A percentile compares a stretch with the other conserved stretches of the same genome.
Evolutionary conservation across 1,140 invertebrate species (phyloP).

Genomic region (Brachionus rotundiformis): DNA sequence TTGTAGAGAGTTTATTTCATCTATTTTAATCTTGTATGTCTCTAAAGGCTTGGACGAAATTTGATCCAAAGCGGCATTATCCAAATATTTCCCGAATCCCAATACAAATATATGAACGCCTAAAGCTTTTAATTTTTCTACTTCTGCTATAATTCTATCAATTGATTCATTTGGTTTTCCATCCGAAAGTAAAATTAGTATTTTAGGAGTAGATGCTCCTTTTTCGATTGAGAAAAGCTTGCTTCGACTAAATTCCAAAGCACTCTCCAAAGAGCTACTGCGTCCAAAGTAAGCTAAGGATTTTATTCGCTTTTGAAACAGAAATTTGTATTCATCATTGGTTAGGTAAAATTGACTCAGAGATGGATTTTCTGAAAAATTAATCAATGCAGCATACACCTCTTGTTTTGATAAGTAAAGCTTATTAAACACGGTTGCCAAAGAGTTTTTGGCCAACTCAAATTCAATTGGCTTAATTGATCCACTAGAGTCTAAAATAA

Average conservation of each 20-base stretch:
- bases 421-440: background rate
- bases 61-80: background rate
- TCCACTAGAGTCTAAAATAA: conserved; percentile 17
- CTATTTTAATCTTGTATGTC: background rate
- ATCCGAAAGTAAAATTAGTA: background rate
- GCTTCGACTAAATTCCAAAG: background rate
- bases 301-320: background rate
- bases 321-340: conserved; percentile 4
- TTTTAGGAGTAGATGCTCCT: background rate
- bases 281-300: background rate
- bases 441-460: background rate
- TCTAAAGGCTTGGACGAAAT: background rate
- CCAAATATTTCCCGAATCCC: background rate
- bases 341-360: background rate
- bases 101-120: background rate
- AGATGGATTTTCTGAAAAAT: background rate
- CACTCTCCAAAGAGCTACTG: background rate
- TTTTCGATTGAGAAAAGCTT: background rate
- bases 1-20: background rate
- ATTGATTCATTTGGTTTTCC: background rate
- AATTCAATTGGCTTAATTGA: background rate
- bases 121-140: background rate
- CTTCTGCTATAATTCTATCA: background rate
- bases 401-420: background rate
- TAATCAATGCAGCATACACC: background rate